phyloP scores from a whole-genome alignment of 2,113 vertebrate genomes.

The Murina feae region DNA sequence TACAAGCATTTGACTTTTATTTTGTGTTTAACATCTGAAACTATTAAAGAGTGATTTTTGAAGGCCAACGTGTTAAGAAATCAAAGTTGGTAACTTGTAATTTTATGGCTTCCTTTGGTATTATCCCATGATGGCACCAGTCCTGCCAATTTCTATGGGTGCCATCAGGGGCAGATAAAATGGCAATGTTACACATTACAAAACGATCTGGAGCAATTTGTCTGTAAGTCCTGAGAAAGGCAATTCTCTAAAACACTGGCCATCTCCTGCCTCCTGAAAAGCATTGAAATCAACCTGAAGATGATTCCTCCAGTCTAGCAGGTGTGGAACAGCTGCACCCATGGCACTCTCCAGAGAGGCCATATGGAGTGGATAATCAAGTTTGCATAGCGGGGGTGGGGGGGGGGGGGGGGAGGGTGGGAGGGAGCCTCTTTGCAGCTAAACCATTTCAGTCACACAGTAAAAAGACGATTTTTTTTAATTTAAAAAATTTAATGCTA shows the following conservation, averaged over 20 bases:
- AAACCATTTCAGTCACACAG: neutral
- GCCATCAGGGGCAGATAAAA: neutral
- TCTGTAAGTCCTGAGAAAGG: neutral
- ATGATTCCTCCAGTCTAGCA: accelerated
- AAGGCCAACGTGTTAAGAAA: slow-evolving; percentile 5
- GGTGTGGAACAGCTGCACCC: neutral
- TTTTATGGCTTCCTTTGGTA: neutral
- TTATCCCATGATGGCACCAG: neutral
- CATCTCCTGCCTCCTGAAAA: neutral
- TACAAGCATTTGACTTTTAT: neutral
- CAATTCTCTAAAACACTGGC: neutral
- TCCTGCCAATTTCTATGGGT: neutral
- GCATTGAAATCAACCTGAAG: neutral
- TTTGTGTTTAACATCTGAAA: neutral
- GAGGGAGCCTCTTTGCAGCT: accelerated
- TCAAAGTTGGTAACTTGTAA: neutral
- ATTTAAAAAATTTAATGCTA: neutral
- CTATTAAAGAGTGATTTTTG: neutral
- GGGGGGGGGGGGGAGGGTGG: too few relatives aligned
- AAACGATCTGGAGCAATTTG: neutral
- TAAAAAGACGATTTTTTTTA: neutral
- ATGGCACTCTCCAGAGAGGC: neutral
- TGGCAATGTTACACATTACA: neutral
- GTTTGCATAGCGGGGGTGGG: accelerated
- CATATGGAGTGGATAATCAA: too few relatives aligned